Percentiles rank a stretch among this genome's conserved stretches.
Conservation (phyloP, 2,888 invertebrate species). For the Nowickia ferox region DNA sequence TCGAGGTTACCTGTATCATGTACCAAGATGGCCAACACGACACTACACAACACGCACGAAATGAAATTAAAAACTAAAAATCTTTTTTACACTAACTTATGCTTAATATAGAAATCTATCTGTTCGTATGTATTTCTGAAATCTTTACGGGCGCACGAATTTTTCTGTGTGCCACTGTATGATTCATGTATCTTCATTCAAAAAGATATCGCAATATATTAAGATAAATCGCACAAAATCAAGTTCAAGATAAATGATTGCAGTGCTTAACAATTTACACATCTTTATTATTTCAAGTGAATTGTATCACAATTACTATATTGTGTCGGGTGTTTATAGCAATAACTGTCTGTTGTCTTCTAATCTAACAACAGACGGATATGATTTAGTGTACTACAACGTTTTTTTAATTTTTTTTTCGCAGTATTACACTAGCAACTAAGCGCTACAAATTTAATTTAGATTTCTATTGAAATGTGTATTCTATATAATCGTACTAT, state of each 20-base stretch:
- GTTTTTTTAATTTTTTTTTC: not conserved
- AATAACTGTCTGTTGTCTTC: slow-evolving; percentile 13
- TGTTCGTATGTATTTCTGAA: no score
- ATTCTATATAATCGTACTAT: not conserved
- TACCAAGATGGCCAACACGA: no score
- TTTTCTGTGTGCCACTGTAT: not conserved
- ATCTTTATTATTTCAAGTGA: slow-evolving; percentile 55
- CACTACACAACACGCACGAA: no score
- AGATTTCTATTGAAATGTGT: not conserved
- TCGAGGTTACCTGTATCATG: no score
- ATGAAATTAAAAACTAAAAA: no score
- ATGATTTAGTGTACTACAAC: slow-evolving; percentile 39
- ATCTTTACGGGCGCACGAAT: not conserved
- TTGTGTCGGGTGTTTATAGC: slow-evolving; percentile 20
- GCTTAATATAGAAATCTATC: no score
- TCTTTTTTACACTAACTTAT: no score
- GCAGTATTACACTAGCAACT: not conserved
- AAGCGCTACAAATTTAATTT: not conserved
- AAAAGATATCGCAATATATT: slow-evolving; percentile 17
- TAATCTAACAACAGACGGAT: slow-evolving; percentile 53
- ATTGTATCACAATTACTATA: slow-evolving; percentile 58
- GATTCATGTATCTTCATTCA: not conserved
- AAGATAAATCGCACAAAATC: slow-evolving; percentile 21
- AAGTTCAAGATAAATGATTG: slow-evolving; percentile 24
- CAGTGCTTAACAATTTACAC: not conserved